phyloP scores from a whole-genome alignment of 2,888 invertebrate species.

The Dolichopus griseipennis region DNA sequence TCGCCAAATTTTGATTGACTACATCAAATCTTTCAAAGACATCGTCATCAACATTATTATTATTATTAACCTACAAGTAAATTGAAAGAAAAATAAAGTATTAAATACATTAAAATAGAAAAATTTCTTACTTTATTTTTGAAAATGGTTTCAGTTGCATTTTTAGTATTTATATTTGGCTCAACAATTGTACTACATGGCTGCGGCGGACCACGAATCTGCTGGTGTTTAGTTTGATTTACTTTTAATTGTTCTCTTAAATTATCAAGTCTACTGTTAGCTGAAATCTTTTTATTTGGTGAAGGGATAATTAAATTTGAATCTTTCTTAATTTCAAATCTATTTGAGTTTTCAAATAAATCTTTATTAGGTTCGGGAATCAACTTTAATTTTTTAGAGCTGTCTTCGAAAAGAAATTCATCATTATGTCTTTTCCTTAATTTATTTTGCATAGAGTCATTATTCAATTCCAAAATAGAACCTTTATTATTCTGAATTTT shows the following conservation, averaged over 20 bases:
- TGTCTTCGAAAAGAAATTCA: neutral
- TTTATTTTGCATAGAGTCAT: no score
- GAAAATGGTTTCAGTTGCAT: no score
- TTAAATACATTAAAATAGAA: no score
- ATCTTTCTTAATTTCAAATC: neutral
- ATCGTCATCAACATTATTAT: slow-evolving; percentile 18
- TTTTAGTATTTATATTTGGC: no score
- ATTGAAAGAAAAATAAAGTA: no score
- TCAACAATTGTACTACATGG: no score
- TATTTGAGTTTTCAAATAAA: neutral
- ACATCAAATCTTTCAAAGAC: slow-evolving; percentile 26
- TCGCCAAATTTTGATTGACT: slow-evolving; percentile 30
- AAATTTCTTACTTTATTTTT: no score
- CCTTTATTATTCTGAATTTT: no score
- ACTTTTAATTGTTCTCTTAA: slow-evolving; percentile 20
- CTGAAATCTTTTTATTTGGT: slow-evolving; percentile 17
- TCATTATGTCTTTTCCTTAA: no score
- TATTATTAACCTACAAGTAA: no score
- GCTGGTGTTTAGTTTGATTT: neutral
- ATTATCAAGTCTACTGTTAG: slow-evolving; percentile 26
- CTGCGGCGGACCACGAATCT: neutral
- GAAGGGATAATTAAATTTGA: neutral
- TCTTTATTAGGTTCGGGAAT: neutral
- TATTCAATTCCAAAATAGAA: no score
- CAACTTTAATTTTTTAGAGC: neutral